phyloP scores from a whole-genome alignment of 2,797 vertebrate species.

The Hemitrygon akajei region DNA sequence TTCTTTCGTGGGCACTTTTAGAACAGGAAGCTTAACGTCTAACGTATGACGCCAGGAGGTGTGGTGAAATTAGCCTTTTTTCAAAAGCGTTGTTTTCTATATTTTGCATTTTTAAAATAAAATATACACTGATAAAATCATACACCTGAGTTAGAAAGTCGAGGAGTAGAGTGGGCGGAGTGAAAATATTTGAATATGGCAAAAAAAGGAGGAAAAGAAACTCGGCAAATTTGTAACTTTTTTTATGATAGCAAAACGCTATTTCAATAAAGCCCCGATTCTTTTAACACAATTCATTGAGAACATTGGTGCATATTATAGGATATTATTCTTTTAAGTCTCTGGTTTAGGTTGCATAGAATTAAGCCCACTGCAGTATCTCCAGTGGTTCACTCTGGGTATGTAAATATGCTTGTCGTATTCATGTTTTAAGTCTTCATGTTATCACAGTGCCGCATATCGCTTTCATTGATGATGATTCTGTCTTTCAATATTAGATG shows the following conservation, averaged over 20 bases:
- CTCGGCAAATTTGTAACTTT: slow-evolving; percentile 22
- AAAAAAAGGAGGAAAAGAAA: slow-evolving; percentile 4
- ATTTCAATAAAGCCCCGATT: not conserved
- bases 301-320: not conserved
- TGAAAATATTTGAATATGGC: not conserved
- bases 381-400: not conserved
- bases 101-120: not conserved
- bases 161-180: not conserved
- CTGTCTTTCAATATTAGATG: not conserved
- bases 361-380: not conserved
- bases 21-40: slow-evolving; percentile 18
- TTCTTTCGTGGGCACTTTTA: not conserved
- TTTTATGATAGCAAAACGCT: not conserved
- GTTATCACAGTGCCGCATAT: not conserved
- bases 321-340: not conserved
- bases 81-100: not conserved
- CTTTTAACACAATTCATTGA: not conserved
- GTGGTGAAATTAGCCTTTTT: not conserved
- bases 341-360: not conserved
- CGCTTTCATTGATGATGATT: not conserved
- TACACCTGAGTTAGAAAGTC: not conserved
- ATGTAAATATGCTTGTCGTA: not conserved
- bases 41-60: slow-evolving; percentile 16
- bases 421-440: slow-evolving; percentile 10
- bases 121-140: not conserved